These are phyloP conservation scores for Bursaphelenchus mucronatus DNA, from an alignment of 1,140 invertebrate species.

Conservation along the genomic window DNA sequence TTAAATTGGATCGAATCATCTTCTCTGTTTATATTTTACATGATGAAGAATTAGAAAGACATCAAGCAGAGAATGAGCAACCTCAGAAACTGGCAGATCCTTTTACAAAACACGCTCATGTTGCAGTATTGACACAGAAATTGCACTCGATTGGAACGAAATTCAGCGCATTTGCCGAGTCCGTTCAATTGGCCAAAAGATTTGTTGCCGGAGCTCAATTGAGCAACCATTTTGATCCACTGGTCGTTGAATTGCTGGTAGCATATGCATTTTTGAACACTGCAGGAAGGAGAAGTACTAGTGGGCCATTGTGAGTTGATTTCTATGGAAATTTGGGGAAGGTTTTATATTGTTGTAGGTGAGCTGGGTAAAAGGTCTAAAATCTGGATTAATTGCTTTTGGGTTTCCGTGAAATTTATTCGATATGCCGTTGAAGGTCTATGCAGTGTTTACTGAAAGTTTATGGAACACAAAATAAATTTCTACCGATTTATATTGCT, in stretches of 20 bases:
- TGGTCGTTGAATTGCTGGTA: constrained; percentile 6
- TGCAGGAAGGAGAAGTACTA: not conserved
- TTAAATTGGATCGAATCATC: constrained; percentile 11
- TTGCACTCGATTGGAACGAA: constrained; percentile 1
- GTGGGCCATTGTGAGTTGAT: not conserved
- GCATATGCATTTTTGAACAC: constrained; percentile 7
- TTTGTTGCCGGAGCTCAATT: constrained; percentile 5
- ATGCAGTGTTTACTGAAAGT: no score
- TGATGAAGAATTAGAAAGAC: constrained; percentile 5
- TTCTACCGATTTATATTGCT: no score
- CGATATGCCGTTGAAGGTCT: not conserved
- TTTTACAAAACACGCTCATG: constrained; percentile 3
- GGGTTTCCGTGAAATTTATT: constrained; percentile 3
- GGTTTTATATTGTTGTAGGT: not conserved
- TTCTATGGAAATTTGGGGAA: not conserved
- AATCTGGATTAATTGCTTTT: not conserved
- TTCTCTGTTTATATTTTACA: constrained; percentile 9
- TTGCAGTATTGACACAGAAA: constrained; percentile 1
- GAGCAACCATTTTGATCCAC: constrained; percentile 9
- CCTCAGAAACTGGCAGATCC: not conserved
- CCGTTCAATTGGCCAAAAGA: constrained; percentile 13
- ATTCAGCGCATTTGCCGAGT: constrained; percentile 8
- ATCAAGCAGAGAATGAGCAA: not conserved
- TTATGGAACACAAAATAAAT: no score
- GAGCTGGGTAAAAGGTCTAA: not conserved